A percentile compares a stretch with the other conserved stretches of the same genome.
phyloP scores from a whole-genome alignment of 2,888 invertebrate genomes.

The Rhagophthalmus giganteus region DNA sequence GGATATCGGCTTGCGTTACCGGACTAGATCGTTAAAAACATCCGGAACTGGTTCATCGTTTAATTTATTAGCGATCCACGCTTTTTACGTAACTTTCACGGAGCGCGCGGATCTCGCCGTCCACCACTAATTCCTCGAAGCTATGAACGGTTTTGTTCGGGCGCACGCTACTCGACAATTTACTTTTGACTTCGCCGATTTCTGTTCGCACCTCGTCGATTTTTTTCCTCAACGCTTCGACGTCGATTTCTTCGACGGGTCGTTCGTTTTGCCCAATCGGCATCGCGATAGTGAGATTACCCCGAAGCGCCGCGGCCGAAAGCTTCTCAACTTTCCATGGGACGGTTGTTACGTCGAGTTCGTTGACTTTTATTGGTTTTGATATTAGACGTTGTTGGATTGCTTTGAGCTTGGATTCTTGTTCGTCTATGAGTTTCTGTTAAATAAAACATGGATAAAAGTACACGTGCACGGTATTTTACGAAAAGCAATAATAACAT shows the following conservation, averaged over 20 bases:
- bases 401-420: not conserved
- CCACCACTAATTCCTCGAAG: conserved; percentile 43
- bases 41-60: conserved; percentile 45
- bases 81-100: conserved; percentile 42
- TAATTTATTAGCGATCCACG: conserved; percentile 42
- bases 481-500: no score
- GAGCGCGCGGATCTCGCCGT: conserved; percentile 46
- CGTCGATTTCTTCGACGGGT: no score
- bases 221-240: no score
- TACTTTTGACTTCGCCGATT: conserved; percentile 32
- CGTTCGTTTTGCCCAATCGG: no score
- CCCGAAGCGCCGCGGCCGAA: no score
- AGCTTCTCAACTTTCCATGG: no score
- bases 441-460: no score
- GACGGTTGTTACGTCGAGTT: no score
- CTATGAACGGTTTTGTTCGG: not conserved
- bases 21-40: conserved; percentile 44
- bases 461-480: no score
- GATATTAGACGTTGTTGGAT: not conserved
- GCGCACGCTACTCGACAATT: conserved; percentile 26
- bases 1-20: conserved; percentile 22
- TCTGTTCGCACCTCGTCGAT: conserved; percentile 18
- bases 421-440: conserved; percentile 10
- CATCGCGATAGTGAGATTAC: no score
- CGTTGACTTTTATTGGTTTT: not conserved